Evolutionary conservation across 2,797 vertebrate species (phyloP), one percentile per base, ranked within the genome.

Genomic region (Sternarchorhynchus goeldii): DNA sequence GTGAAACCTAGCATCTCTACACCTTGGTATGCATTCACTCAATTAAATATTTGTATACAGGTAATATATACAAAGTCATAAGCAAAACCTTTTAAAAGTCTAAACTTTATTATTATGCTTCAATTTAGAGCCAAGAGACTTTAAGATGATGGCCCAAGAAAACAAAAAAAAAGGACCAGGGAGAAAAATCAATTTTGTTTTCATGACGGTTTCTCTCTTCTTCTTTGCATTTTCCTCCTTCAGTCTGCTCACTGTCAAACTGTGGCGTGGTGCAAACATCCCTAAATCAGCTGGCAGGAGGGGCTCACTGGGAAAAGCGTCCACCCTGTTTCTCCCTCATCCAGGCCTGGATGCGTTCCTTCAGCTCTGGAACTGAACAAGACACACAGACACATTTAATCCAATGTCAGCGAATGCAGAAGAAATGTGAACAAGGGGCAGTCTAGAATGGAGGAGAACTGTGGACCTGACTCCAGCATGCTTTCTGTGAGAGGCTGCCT

Each of bases 301-400:
- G 81, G 84, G 75, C 80, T 90, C 87, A 87, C 90, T 91, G 91
- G 79, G 86, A 70, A 76, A 75, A 88, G 31, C 93, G 91, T 36
- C 92, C 91, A 4, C 88, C 91, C 79, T 95, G 98, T 86, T 99
- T 99, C 90, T 95, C 95, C 89, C 94, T 93, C 97, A 99, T 99
- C 98, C 98, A 99, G 55, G 94, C 89, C 3, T 98, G 95, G 87
- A 99, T 99, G 86, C 95, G 95, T 83, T 97, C 96, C 89, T 97
- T 99, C 77, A 99, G 91, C 85, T 96, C 96, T 85, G 98, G 96
- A 90, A 99, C 98, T 99, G 90, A 73, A 12, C 45, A 79, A 76
- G 56, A 17, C 17, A 85, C 83, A 18, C 8, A 5, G 25, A 25
- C 25, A 25, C 25, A 25, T 25, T 25, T 25, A 25, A 25, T 25